phyloP scores from a whole-genome alignment of 2,797 vertebrate species.

The Todus mexicanus region DNA sequence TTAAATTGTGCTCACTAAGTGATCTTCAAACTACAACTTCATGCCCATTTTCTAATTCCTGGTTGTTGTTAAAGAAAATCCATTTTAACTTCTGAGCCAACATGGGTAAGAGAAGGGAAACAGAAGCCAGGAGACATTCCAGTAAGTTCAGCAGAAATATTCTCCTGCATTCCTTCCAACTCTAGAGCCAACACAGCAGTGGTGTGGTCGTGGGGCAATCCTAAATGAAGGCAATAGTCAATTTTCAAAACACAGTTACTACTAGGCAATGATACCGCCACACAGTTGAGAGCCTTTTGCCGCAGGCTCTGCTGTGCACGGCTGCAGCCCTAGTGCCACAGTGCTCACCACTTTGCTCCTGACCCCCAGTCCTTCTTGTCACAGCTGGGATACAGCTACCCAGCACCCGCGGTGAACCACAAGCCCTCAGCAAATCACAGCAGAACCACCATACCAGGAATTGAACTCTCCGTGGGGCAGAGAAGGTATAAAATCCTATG shows the following conservation, averaged over 20 bases:
- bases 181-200: background rate
- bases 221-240: background rate
- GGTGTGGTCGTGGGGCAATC: background rate
- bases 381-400: background rate
- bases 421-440: background rate
- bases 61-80: background rate
- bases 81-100: background rate
- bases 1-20: background rate
- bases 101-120: background rate
- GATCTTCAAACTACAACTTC: background rate
- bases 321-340: background rate
- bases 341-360: background rate
- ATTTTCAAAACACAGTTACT: background rate
- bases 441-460: background rate
- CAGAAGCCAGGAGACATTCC: background rate
- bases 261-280: background rate
- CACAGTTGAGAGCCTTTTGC: too few relatives aligned
- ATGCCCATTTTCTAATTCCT: background rate
- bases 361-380: background rate
- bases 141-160: background rate
- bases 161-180: background rate
- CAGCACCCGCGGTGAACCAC: accelerated
- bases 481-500: too few relatives aligned
- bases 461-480: accelerated
- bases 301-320: accelerated